Evolutionary conservation across 2,113 vertebrate species (phyloP).

Genomic region (Sinocyclocheilus grahami): DNA sequence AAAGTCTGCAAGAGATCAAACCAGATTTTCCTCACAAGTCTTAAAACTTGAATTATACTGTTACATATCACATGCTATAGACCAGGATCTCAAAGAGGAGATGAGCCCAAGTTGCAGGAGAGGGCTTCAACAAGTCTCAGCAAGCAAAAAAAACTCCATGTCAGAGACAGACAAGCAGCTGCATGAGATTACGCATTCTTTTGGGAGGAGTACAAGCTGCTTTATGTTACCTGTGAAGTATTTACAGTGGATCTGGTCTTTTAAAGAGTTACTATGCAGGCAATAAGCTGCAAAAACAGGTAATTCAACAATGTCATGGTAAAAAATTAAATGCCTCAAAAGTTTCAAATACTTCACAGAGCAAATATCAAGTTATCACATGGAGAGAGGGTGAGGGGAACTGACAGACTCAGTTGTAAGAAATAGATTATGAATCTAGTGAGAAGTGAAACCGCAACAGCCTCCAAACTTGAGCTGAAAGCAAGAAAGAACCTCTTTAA

Average conservation of each 20-base stretch:
- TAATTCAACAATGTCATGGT: background rate
- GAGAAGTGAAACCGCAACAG: background rate
- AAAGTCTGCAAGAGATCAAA: background rate
- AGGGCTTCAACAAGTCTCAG: constrained; percentile 50
- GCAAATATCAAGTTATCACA: background rate
- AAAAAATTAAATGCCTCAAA: background rate
- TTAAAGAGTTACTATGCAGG: constrained; percentile 5
- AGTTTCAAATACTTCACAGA: background rate
- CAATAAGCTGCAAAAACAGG: background rate
- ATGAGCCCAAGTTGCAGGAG: background rate
- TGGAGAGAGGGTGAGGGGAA: background rate
- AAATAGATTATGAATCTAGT: background rate
- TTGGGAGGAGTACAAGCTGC: constrained; percentile 25
- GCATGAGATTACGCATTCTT: constrained; percentile 44
- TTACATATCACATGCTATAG: constrained; percentile 36
- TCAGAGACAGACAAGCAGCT: constrained; percentile 37
- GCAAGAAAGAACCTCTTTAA: background rate
- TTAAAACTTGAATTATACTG: constrained; percentile 47
- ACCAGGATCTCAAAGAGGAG: constrained; percentile 33
- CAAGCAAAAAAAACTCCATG: constrained; percentile 7
- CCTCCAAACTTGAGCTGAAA: background rate
- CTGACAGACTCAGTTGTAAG: background rate
- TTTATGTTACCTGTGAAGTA: constrained; percentile 47
- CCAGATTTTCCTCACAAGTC: constrained; percentile 44
- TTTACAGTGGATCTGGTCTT: constrained; percentile 19